Evolutionary conservation across 2,888 invertebrate genomes (phyloP), one percentile per base, ranked within the genome.

Genomic region (Hoplodrina ambigua): DNA sequence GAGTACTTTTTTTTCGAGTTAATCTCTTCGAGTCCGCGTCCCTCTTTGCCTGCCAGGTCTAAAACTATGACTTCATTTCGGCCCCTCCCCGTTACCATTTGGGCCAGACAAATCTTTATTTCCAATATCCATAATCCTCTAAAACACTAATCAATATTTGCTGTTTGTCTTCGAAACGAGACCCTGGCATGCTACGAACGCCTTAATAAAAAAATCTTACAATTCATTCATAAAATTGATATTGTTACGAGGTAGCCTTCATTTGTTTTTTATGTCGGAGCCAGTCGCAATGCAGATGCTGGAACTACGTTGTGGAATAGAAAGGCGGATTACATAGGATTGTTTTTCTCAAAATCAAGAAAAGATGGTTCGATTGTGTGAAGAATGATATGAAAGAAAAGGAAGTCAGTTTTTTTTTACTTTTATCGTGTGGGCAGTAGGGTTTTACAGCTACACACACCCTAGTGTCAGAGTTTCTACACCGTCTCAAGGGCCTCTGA

Each of bases 231-330:
- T 64, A 25, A 60, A 59, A 68, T 63, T 76, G 63, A 56, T 73
- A 72, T 76, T 67, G 58, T 73, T 59, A 78, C 53, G 66, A 72
- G 46, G 57, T 52, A 59, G 72, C 15, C 11, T 49, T 19, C 3
- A 41, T 61, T 78, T 62, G 62, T 63, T 63, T 77, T 75, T 78
- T 73, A 78, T 30, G 19, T 19, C 56, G 0, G n/a, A 70, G n/a
- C 59, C 11, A 59, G 67, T 30, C 73, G 75, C 73, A 76, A 25
- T 78, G 73, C 73, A 63, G 75, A 78, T 78, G 46, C 52, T 63
- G 55, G 61, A 52, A 69, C 58, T 69, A 72, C 19, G 17, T 59
- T 59, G 41, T 53, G 17, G 41, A 20, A 49, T 15, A 41, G 2
- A 30, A 10, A 62, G 46, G 17, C 10, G 15, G 55, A 30, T 56